Conservation (phyloP, 92 coral and sea anemone genomes). For the Epizoanthus illoricatus region DNA sequence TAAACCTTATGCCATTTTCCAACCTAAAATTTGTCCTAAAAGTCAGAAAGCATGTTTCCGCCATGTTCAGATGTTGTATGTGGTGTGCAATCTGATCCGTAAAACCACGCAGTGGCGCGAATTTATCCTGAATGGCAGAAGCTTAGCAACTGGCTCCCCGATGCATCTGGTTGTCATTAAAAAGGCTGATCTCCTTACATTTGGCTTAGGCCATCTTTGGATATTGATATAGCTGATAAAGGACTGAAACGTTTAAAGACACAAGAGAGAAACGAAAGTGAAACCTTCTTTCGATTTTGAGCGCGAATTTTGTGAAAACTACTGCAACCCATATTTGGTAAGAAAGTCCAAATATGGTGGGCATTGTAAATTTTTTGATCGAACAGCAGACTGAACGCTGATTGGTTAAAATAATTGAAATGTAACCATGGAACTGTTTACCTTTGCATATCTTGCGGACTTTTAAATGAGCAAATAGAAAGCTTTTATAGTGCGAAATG, state of each 20-base stretch:
- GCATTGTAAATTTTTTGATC: not conserved
- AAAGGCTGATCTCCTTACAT: no score
- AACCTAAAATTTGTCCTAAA: constrained; percentile 13
- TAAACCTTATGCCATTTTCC: not conserved
- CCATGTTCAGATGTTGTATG: constrained; percentile 3
- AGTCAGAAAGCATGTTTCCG: constrained; percentile 14
- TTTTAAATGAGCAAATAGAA: constrained; percentile 21
- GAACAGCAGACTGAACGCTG: constrained; percentile 9
- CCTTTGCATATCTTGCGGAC: no score
- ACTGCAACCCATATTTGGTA: not conserved
- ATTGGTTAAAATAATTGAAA: constrained; percentile 17
- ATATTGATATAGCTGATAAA: no score
- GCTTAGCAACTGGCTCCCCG: no score
- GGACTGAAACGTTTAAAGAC: not conserved
- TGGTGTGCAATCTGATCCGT: not conserved
- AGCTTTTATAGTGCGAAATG: constrained; percentile 1
- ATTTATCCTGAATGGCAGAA: no score
- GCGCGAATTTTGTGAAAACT: constrained; percentile 6
- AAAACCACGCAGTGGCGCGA: not conserved
- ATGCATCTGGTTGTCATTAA: not conserved
- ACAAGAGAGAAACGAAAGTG: not conserved
- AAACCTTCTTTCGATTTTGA: not conserved
- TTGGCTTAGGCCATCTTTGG: no score
- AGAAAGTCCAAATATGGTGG: constrained; percentile 15
- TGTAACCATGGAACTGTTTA: constrained; percentile 39